Percentiles rank a stretch among this genome's conserved stretches.
Conservation (phyloP, 64 coral and sea anemone species). For the Hydrozoanthus tunicans region DNA sequence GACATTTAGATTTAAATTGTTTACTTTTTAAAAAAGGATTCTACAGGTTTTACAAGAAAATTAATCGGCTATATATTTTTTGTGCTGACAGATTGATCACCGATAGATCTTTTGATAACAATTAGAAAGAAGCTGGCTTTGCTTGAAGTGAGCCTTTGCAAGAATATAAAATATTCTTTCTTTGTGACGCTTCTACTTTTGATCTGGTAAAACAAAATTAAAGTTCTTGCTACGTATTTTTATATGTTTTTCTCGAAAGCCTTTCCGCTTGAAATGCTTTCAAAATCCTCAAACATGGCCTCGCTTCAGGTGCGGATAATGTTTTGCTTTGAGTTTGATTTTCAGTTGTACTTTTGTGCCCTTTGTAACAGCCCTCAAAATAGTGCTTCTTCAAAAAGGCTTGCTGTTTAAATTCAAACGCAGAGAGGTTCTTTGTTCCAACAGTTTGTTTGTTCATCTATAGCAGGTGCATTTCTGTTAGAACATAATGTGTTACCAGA, state of each 20-base stretch:
- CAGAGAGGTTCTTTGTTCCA: neutral
- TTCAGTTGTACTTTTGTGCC: neutral
- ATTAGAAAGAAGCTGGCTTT: neutral
- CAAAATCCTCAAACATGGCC: no score
- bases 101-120: conserved; percentile 5
- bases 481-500: conserved; percentile 47
- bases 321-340: neutral
- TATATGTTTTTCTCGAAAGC: no score
- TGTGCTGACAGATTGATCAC: conserved; percentile 3
- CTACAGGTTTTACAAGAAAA: neutral
- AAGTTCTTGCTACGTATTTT: no score
- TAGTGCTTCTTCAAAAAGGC: neutral
- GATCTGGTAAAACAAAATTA: no score
- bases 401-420: neutral
- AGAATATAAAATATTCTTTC: neutral
- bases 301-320: neutral
- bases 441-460: neutral
- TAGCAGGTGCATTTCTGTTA: conserved; percentile 45
- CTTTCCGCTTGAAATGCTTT: no score
- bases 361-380: no score
- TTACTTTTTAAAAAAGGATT: neutral
- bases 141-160: neutral
- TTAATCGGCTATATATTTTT: neutral
- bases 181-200: no score
- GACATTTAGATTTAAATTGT: neutral